Conservation (phyloP, 2,797 vertebrate species). For the Potorous gilbertii region DNA sequence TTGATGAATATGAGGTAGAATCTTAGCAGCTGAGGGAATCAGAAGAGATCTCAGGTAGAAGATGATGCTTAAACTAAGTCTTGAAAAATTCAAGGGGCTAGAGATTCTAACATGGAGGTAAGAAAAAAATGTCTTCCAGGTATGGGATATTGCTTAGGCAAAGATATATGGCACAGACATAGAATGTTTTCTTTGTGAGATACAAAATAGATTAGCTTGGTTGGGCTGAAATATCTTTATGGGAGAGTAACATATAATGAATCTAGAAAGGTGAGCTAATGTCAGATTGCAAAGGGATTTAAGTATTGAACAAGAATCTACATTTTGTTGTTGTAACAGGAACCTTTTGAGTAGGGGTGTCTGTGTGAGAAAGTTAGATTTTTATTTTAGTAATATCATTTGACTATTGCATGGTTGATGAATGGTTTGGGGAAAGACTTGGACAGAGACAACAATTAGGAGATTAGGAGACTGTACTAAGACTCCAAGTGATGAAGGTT, state of each 20-base stretch:
- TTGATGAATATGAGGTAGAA: not conserved
- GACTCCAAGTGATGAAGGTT: not conserved
- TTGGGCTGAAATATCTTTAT: not conserved
- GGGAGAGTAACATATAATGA: not conserved
- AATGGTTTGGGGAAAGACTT: not conserved
- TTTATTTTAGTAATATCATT: not conserved
- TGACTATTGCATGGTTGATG: not conserved
- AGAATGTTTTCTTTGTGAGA: not conserved
- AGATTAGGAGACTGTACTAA: not conserved
- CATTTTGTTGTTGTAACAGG: not conserved
- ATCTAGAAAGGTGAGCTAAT: not conserved
- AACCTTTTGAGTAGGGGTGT: not conserved
- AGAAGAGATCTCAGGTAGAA: not conserved
- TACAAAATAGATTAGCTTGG: not conserved
- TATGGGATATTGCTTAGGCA: not conserved
- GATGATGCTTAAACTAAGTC: not conserved
- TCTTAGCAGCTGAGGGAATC: not conserved
- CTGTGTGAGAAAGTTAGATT: not conserved
- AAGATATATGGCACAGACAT: not conserved
- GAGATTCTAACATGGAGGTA: not conserved
- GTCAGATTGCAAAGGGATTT: not conserved
- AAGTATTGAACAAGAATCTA: not conserved
- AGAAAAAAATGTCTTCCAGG: not conserved
- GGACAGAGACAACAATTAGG: not conserved
- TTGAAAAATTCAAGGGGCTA: not conserved